Evolutionary conservation across 2,888 invertebrate genomes (phyloP).

Genomic region (Chaitophorus viminalis): DNA sequence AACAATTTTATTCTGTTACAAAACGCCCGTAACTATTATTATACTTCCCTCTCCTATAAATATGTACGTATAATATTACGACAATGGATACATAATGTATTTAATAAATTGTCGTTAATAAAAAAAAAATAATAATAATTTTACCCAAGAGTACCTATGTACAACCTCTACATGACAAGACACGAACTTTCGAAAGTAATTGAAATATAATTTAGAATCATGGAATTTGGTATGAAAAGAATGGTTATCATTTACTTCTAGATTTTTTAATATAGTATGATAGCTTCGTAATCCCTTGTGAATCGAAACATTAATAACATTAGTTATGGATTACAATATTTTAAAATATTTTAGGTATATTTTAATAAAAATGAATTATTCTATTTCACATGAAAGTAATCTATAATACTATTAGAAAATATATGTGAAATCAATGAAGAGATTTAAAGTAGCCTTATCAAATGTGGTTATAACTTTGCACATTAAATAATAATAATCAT

Average conservation of each 20-base stretch:
- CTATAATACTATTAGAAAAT: background rate
- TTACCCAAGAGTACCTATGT: constrained; percentile 50
- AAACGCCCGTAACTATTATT: constrained; percentile 52
- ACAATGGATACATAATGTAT: constrained; percentile 3
- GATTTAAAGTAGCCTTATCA: background rate
- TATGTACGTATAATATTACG: constrained; percentile 28
- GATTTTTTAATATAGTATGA: constrained; percentile 7
- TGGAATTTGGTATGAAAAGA: background rate
- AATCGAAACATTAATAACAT: constrained; percentile 16
- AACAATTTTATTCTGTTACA: constrained; percentile 54
- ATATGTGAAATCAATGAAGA: background rate
- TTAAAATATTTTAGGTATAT: background rate
- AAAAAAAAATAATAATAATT: constrained; percentile 48
- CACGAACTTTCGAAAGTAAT: constrained; percentile 50
- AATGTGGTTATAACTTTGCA: background rate
- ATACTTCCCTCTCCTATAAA: constrained; percentile 31
- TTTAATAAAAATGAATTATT: background rate
- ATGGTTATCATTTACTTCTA: background rate
- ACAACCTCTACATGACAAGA: constrained; percentile 35
- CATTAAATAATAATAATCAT: no score
- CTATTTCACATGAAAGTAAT: background rate
- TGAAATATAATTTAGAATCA: constrained; percentile 45
- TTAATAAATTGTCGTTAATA: constrained; percentile 48
- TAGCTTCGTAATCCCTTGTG: background rate
- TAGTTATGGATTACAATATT: background rate